Base-by-base conservation (phyloP, 1,140 invertebrate species). In the Pachypeltis micranthus region DNA sequence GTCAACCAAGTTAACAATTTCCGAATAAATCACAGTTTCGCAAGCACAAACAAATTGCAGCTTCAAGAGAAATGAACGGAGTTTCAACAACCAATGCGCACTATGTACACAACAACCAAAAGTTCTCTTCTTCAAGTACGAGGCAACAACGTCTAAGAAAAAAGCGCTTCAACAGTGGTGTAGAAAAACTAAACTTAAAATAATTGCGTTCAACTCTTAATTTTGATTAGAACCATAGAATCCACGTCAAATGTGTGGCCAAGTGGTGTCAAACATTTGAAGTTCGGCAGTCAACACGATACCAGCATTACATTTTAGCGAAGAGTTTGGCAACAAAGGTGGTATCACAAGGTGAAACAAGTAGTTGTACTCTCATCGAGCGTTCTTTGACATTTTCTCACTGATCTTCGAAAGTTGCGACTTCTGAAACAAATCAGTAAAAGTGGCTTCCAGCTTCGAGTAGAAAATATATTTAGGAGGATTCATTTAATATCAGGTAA, bases 351-450 rank as follows among this genome's bases (percentile, higher is more conserved):
- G 7, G 7, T 39, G 31, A 10, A 7, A 10, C 7, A 7, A 39
- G 31, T 7, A 16, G 7, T 39, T 39, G 31, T 16, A 16, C 7
- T 16, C 7, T 39, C 31, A 39, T 39, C 31, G 31, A 39, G 31
- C 25, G 54, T 56, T 54, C 26, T 29, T 62, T 12, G 63, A 39
- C n/a, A 65, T 44, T 57, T 56, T 61, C 34, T 65, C 63, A 27
- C 59, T 54, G 1, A 66, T 27, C 39, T 62, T 64, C 55, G 59
- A 44, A 16, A 66, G 44, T 27, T 62, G 57, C 24, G 65, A 64
- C 39, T 66, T 66, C 65, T 66, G 54, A 27, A 61, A 61, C 31
- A 55, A 58, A 44, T 61, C 63, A 63, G 61, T 7, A 44, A 63
- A 66, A 63, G 24, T 19, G 39, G 39, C 2, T 3, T 34, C 3